A percentile compares a stretch with the other conserved stretches of the same genome.
Conservation (phyloP, 2,113 vertebrate genomes). For the Hystrix cristata region DNA sequence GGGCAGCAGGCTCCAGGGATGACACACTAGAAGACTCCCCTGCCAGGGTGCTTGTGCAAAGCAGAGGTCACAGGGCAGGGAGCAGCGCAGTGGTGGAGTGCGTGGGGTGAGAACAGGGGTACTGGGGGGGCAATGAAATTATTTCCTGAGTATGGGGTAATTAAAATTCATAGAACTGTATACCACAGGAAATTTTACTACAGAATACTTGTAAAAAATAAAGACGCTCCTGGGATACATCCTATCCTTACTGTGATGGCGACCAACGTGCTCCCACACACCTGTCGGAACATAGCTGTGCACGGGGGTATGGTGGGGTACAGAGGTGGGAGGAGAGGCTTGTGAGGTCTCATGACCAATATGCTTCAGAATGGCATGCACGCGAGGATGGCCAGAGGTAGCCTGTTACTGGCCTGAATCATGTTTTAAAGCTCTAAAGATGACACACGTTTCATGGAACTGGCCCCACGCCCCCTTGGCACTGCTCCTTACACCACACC, state of each 20-base stretch:
- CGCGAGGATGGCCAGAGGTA: not conserved
- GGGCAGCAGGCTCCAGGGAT: too few relatives aligned
- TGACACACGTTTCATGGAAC: not conserved
- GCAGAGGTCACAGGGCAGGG: not conserved
- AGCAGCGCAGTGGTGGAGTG: accelerated
- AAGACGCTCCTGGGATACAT: accelerated
- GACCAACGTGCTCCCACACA: too few relatives aligned
- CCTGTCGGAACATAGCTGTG: not conserved
- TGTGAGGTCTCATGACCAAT: not conserved
- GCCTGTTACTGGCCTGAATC: not conserved
- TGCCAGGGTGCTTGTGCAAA: not conserved
- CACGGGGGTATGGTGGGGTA: too few relatives aligned
- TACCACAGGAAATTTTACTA: too few relatives aligned
- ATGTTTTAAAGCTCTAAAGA: not conserved
- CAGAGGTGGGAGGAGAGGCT: not conserved
- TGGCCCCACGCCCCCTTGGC: too few relatives aligned
- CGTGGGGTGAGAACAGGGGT: not conserved
- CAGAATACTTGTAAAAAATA: not conserved
- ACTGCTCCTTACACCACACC: not conserved
- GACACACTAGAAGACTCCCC: not conserved
- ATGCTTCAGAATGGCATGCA: not conserved
- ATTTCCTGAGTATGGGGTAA: not conserved
- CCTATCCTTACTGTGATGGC: not conserved
- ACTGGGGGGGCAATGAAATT: not conserved
- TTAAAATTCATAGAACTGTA: not conserved